Conservation (phyloP, 2,797 vertebrate genomes). For the Dendrocincla fuliginosa region DNA sequence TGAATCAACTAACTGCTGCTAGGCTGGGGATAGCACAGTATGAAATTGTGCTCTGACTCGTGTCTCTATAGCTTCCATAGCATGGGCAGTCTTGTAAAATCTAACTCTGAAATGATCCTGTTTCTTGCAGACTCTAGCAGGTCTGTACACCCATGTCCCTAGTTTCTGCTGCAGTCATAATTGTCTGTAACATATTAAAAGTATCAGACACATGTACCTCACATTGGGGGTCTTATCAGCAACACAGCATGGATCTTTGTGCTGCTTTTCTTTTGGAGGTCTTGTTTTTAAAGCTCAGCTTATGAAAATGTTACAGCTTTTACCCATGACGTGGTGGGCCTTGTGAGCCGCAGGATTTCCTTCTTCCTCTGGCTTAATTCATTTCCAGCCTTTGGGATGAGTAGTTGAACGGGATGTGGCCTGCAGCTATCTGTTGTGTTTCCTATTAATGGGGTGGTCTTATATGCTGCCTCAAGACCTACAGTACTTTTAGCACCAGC, state of each 20-base stretch:
- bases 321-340: neutral
- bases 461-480: neutral
- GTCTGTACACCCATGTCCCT: neutral
- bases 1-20: neutral
- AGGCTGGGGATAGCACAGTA: neutral
- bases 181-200: neutral
- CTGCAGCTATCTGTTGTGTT: neutral
- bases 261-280: neutral
- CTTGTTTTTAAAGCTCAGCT: neutral
- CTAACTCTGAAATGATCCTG: neutral
- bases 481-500: neutral
- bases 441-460: neutral
- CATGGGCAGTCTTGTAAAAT: neutral
- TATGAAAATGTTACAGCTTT: neutral
- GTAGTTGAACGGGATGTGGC: neutral
- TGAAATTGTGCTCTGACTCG: neutral
- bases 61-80: neutral
- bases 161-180: fast-evolving
- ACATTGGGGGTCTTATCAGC: fast-evolving
- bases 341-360: neutral
- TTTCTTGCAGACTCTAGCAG: neutral
- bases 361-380: neutral
- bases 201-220: neutral
- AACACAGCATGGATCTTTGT: neutral
- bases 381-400: neutral